These are phyloP conservation scores for Esox masquinongy DNA, from an alignment of 2,797 vertebrate genomes.

Conservation along the genomic window DNA sequence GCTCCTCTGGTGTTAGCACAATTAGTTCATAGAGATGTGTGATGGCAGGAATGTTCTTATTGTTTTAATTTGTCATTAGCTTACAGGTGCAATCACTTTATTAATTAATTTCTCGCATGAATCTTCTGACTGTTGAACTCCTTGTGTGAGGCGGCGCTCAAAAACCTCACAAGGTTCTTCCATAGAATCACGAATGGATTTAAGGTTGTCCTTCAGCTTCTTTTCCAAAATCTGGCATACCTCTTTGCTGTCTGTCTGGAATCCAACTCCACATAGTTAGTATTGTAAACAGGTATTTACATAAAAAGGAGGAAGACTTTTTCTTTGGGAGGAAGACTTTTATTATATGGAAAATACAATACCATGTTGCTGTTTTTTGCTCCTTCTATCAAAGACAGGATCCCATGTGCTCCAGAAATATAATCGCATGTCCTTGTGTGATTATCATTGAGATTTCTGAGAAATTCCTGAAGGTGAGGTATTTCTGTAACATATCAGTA, in stretches of 20 bases:
- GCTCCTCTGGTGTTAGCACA: too few species aligned
- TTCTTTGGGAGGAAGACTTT: too few species aligned
- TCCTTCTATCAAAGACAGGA: conserved; percentile 54
- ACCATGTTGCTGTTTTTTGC: neutral
- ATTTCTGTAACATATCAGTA: conserved; percentile 44
- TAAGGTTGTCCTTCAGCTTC: neutral
- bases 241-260: conserved; percentile 19
- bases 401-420: conserved; percentile 50
- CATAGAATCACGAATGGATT: neutral
- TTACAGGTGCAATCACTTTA: neutral
- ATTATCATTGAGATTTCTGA: conserved; percentile 37
- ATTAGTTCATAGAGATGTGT: too few species aligned
- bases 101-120: conserved; percentile 12
- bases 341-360: neutral
- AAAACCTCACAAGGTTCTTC: neutral
- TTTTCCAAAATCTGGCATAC: conserved; percentile 14
- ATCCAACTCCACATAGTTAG: neutral
- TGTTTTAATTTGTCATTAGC: neutral
- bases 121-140: conserved; percentile 31
- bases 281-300: neutral
- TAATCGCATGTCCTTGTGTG: conserved; percentile 40
- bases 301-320: neutral
- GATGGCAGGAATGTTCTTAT: neutral
- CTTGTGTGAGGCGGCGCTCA: conserved; percentile 11
- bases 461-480: conserved; percentile 30